Base-by-base conservation (phyloP, 2,888 invertebrate species). In the Lithophane semibrunnea region DNA sequence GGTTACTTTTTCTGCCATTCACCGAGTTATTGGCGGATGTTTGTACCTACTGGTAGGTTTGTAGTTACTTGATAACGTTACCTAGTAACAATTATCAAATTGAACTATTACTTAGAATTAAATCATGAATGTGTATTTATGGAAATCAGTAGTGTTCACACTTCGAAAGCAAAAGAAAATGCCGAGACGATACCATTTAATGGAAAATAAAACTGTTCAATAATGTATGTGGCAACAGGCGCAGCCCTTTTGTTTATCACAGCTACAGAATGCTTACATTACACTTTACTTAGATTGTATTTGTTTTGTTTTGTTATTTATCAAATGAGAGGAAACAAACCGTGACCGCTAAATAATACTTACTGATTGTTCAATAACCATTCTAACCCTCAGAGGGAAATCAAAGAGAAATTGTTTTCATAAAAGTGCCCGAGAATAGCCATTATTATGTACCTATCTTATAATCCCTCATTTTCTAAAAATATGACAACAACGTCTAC, bases 191-290 rank as follows among this genome's bases (percentile, higher is more conserved):
- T 86, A 84, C 88, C 86, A 85, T 89, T 87, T 89, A 92, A 92
- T 91, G 89, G 89, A 88, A 91, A 90, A 92, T 91, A 92, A 92
- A 93, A 93, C 93, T 93, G 91, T 92, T 93, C 85, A 93, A 94
- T 94, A 92, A 94, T 94, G 91, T 91, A 94, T 94, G 90, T 90
- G 66, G 81, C 81, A 72, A 81, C 72, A 73, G 42, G 13, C 74
- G 69, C 82, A 73, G 69, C 71, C 78, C 88, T 88, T 88, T 92
- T 90, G 90, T 91, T 88, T 87, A 83, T 75, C 72, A 80, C 77
- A 75, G 83, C 79, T 87, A 86, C 86, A 79, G 74, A 73, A 75
- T 88, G 84, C 87, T 87, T 21, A 88, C 82, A 82, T 69, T 58
- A 58, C 18, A 44, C 58, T 49, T 42, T 10, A 66, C 56, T 74